phyloP scores from a whole-genome alignment of 2,113 vertebrate genomes.

The Xiphophorus couchianus region DNA sequence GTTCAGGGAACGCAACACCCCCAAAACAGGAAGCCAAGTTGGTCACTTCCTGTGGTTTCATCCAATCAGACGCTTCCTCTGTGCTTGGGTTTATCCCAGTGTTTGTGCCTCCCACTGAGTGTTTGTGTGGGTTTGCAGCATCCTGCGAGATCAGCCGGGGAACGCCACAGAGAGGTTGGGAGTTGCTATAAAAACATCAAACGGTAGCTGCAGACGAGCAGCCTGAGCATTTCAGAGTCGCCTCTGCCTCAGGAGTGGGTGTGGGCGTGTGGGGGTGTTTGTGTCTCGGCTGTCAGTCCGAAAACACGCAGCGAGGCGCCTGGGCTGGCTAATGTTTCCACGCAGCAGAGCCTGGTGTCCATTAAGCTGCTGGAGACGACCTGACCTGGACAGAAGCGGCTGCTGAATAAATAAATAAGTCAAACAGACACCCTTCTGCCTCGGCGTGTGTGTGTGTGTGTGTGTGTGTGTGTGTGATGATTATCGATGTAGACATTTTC shows the following conservation, averaged over 20 bases:
- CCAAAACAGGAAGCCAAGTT: constrained; percentile 56
- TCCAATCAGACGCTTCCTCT: constrained; percentile 58
- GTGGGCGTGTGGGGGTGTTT: constrained; percentile 15
- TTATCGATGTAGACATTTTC: constrained; percentile 41
- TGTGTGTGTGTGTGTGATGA: constrained; percentile 31
- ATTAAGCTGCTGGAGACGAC: constrained; percentile 49
- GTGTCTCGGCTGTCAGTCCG: too few species aligned
- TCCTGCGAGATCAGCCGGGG: constrained; percentile 54
- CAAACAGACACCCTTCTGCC: constrained; percentile 14
- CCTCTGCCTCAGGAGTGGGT: background rate
- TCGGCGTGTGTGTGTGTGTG: constrained; percentile 13
- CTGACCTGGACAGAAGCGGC: constrained; percentile 55
- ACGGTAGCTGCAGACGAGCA: constrained; percentile 38
- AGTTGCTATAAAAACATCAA: constrained; percentile 67
- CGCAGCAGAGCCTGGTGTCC: constrained; percentile 35
- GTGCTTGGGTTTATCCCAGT: background rate
- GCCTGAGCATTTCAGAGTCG: background rate
- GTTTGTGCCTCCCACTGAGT: background rate
- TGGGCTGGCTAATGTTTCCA: constrained; percentile 40
- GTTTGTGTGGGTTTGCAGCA: constrained; percentile 7
- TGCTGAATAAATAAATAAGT: constrained; percentile 55
- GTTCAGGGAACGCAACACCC: constrained; percentile 42
- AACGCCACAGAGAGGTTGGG: constrained; percentile 3
- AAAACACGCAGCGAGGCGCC: constrained; percentile 7
- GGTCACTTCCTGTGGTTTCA: constrained; percentile 46